A percentile compares a stretch with the other conserved stretches of the same genome.
These are phyloP conservation scores for Neotoxoptera formosana DNA, from an alignment of 1,140 invertebrate species.

Conservation along the genomic window DNA sequence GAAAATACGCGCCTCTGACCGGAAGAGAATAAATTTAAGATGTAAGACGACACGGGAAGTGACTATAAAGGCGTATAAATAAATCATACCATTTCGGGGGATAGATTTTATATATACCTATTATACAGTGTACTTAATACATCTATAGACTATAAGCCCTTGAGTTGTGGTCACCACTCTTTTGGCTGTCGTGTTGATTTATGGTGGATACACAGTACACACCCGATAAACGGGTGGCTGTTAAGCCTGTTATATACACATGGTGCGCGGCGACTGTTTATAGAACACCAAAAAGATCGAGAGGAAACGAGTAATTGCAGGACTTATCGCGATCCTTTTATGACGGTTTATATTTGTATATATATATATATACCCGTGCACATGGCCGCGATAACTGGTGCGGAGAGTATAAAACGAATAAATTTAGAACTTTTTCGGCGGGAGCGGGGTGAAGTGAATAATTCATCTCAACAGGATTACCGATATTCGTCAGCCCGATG, in stretches of 20 bases:
- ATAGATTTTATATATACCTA: not conserved
- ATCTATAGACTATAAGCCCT: not conserved
- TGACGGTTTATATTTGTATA: not conserved
- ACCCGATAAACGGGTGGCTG: not conserved
- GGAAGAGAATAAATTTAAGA: not conserved
- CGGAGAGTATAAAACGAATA: not conserved
- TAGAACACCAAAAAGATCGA: not conserved
- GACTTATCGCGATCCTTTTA: not conserved
- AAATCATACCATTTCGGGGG: not conserved
- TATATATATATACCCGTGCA: not conserved
- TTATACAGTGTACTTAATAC: not conserved
- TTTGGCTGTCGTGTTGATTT: not conserved
- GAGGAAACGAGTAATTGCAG: not conserved
- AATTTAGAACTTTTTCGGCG: not conserved
- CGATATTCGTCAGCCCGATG: not conserved
- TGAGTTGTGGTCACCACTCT: not conserved
- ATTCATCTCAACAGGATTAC: not conserved
- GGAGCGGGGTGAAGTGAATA: not conserved
- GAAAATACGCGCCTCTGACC: not conserved
- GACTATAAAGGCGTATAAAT: slow-evolving; percentile 7
- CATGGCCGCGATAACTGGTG: not conserved
- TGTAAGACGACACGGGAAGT: not conserved
- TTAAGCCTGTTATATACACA: not conserved
- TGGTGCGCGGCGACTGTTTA: not conserved
- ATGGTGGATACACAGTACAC: not conserved